Evolutionary conservation across 2,797 vertebrate genomes (phyloP), one percentile per base, ranked within the genome.

Genomic region (Salarias fasciatus): DNA sequence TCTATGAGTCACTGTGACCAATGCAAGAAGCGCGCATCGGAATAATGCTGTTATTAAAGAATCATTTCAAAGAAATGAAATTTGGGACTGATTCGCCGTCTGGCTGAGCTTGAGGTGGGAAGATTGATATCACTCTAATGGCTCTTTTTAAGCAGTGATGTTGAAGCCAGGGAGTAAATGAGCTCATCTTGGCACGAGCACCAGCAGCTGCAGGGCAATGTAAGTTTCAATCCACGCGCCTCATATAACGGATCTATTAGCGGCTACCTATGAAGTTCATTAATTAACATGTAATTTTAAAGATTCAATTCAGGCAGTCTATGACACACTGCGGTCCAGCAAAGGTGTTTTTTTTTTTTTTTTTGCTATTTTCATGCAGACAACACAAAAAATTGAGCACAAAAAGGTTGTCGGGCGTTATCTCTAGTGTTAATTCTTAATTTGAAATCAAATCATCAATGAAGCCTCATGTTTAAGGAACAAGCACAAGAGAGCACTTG

Each of bases 81-180:
- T 35, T 37, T 13, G 18, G 6, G 5, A 5, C 38, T 65, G 29
- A 8, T 43, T 43, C n/a, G 6, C 9, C 4, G 4, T 10, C 14
- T 11, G 15, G 5, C 49, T 31, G 9, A 11, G 43, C 13, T 29
- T 38, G 44, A 40, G 10, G 28, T 11, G 6, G 53, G 43, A 48
- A 58, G 43, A 48, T 29, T 63, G 11, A 68, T 29, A 37, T 12
- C 48, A 28, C 44, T 36, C 11, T 52, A 5, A 33, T 66, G 18
- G 53, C 30, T 46, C 31, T 30, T 24, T 24, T 24, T 24, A 24
- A 30, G 18, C 11, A 28, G n/a, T 31, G 13, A 5, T 12, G 11
- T 8, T 29, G 4, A n/a, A 51, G 11, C 14, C 4, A 15, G 13
- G n/a, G 15, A 51, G 18, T 53, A 11, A 9, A 24, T 54, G 33